Percentiles rank a stretch among this genome's conserved stretches.
These are phyloP conservation scores for Hyperoplus immaculatus DNA, from an alignment of 2,797 vertebrate species.

Conservation along the genomic window DNA sequence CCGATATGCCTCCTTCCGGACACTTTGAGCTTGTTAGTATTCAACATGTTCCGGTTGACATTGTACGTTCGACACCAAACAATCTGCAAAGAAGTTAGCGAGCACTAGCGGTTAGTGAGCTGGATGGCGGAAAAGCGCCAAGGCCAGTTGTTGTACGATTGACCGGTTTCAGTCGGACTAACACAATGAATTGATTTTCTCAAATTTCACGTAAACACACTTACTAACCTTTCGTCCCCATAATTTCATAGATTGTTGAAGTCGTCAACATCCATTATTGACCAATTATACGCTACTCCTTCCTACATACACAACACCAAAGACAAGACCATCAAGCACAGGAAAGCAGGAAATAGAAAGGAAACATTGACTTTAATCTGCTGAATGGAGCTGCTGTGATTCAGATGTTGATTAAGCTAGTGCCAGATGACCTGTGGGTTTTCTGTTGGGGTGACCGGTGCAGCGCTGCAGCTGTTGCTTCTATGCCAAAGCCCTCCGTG, in stretches of 20 bases:
- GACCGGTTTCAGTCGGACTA: too few relatives aligned
- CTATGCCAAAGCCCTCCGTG: slow-evolving; percentile 76
- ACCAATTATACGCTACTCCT: slow-evolving; percentile 30
- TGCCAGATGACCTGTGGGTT: slow-evolving; percentile 77
- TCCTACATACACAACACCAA: slow-evolving; percentile 1
- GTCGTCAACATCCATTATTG: slow-evolving; percentile 42
- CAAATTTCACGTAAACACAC: too few relatives aligned
- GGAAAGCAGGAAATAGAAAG: slow-evolving; percentile 35
- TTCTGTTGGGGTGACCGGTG: slow-evolving; percentile 75
- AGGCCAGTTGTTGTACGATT: too few relatives aligned
- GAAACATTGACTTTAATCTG: slow-evolving; percentile 82
- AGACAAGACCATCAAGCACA: background rate
- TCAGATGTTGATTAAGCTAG: slow-evolving; percentile 88
- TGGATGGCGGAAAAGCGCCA: too few relatives aligned
- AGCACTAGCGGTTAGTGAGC: too few relatives aligned
- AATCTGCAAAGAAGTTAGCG: too few relatives aligned
- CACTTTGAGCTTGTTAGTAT: too few relatives aligned
- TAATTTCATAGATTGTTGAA: background rate
- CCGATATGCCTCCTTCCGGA: too few relatives aligned
- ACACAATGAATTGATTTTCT: too few relatives aligned
- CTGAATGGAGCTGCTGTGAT: slow-evolving; percentile 83
- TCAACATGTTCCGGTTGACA: too few relatives aligned
- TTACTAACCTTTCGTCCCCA: too few relatives aligned
- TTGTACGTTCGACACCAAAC: too few relatives aligned
- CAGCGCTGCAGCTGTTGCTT: slow-evolving; percentile 82